These are phyloP conservation scores for Sus cebifrons DNA, from an alignment of 2,797 vertebrate species.

Conservation along the genomic window DNA sequence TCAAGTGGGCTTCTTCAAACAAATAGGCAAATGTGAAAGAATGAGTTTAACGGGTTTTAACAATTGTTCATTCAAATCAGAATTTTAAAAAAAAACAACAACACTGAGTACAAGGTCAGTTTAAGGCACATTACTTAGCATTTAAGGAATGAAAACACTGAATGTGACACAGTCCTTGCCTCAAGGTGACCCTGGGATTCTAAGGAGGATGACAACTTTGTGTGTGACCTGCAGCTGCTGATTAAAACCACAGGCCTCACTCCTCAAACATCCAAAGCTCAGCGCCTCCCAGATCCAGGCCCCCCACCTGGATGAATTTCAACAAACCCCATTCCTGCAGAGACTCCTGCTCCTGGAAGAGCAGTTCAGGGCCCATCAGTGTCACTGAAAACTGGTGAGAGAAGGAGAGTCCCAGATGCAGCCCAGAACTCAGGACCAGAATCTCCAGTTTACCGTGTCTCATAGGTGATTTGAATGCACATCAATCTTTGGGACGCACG, in stretches of 20 bases:
- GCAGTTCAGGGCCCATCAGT: fast-evolving
- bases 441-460: background rate
- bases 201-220: background rate
- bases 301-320: fast-evolving
- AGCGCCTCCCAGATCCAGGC: too few species aligned
- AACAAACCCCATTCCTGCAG: background rate
- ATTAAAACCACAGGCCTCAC: background rate
- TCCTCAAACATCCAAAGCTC: background rate
- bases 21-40: background rate
- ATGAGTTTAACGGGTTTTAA: background rate
- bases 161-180: background rate
- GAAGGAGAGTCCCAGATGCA: background rate
- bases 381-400: background rate
- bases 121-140: background rate
- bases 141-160: background rate
- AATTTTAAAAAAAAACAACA: background rate
- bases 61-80: background rate
- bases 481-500: fast-evolving
- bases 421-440: background rate
- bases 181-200: background rate
- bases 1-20: background rate
- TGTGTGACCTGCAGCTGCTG: background rate
- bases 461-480: background rate
- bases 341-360: background rate
- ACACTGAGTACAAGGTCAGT: background rate